Evolutionary conservation across 2,797 vertebrate genomes (phyloP), one percentile per base, ranked within the genome.

Genomic region (Borostomias antarcticus): DNA sequence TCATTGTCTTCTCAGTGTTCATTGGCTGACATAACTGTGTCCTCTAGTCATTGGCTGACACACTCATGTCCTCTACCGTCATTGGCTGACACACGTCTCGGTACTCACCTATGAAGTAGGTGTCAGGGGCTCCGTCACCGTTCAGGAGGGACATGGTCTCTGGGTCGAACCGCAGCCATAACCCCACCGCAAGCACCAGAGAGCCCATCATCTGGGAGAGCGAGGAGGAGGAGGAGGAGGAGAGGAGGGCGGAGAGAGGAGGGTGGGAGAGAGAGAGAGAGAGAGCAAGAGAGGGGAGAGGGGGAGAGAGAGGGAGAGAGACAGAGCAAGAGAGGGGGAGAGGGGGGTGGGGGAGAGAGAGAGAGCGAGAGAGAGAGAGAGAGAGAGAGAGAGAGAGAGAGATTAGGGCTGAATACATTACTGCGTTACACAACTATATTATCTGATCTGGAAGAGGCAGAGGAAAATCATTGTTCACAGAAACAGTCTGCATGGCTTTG

Each of bases 121-220:
- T 95, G 68, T 93, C 92, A 0, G 94, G 96, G 47, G 95, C 93
- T 1, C 82, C 91, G 6, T 94, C 91, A 3, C 70, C 81, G 4
- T 89, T 93, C 58, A 94, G 88, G 66, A 94, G 87, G 56, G 86
- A 79, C n/a, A 90, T 86, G 0, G 95, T 93, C 76, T 92, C 80
- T 6, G 93, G 92, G 77, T 96, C 95, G 48, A 98, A 95, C 10
- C 96, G 92, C 58, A 99, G 90, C 96, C 96, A 98, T 11, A 99
- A 89, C 47, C 96, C 96, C 61, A 98, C 94, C 1, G 94, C 94
- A 63, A 98, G 89, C 68, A 99, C 94, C 58, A 95, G 92, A 2
- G 95, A 89, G 58, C 97, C 97, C 48, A 95, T 93, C 90, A 98
- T 77, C 97, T 99, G 62, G 10, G 26, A 13, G 6, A 2, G 11